Base-by-base conservation (phyloP, 1,140 invertebrate species). In the Seison nebaliae region DNA sequence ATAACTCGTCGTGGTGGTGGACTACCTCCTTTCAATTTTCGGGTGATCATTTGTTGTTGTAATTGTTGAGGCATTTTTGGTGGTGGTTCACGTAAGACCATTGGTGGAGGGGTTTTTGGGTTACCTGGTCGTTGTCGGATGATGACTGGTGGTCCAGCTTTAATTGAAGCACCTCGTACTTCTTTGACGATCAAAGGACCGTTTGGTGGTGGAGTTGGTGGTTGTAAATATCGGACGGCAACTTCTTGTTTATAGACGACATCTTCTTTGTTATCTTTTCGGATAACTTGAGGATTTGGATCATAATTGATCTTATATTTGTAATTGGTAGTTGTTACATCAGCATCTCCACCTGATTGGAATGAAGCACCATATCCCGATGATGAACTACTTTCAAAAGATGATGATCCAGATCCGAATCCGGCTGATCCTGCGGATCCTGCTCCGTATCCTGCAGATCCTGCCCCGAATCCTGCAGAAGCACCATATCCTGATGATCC, bases 261-360 rank as follows among this genome's bases (percentile, higher is more conserved):
- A 23, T 16, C 18, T n/a, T 24, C 38, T 15, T 17, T 26, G 19
- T 19, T 21, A 19, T 30, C 28, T 22, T 41, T 41, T n/a, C 32
- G 21, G 15, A 41, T 28, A 4, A 41, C 32, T 35, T 35, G 23
- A 29, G 38, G 38, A 28, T 41, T 41, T 28, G 38, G 34, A 30
- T 41, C 38, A 20, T 41, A 28, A 15, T 35, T 28, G 16, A 41
- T 29, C 30, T 41, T 26, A 23, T 39, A 39, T 23, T 39, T 15
- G 24, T 35, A 12, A 22, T 19, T 35, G 33, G 33, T 15, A 35
- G n/a, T n/a, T n/a, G n/a, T n/a, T n/a, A n/a, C n/a, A n/a, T n/a
- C n/a, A n/a, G n/a, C n/a, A n/a, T n/a, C n/a, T n/a, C n/a, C n/a
- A n/a, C n/a, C n/a, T n/a, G n/a, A n/a, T n/a, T n/a, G n/a, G n/a